Evolutionary conservation across 92 coral and sea anemone genomes (phyloP), one percentile per base, ranked within the genome.

Genomic region (Heteractis magnifica): DNA sequence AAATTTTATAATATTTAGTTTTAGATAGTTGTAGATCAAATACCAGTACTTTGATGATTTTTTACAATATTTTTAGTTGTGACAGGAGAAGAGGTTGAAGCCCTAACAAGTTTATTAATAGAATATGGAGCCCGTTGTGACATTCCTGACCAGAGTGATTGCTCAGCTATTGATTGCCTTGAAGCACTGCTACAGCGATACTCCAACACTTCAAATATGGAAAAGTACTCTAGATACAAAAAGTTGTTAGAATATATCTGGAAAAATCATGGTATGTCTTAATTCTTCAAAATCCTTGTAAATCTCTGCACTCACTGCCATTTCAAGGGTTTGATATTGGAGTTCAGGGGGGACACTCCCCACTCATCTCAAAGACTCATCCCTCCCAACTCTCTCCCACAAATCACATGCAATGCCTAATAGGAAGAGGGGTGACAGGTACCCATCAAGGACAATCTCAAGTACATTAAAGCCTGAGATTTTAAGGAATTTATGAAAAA

Each of bases 121-220:
- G 98, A 92, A 84, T 95, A 95, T 85, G 98, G 98, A 21, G 98
- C 98, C 15, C 81, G 90, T 8, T 85, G 89, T 76, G 92, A 89
- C 50, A 82, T 93, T 10, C 56, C 81, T 59, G 98, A 95, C 82
- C 88, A 91, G 75, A 90, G 73, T 14, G 93, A 90, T 41, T 86
- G 81, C 26, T 83, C 98, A 18, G 88, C 98, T n/a, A 82, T 86
- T 15, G 87, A 87, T 21, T 82, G 92, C 15, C 88, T 95, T 51
- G 93, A 93, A 56, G 87, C 90, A 26, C 76, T 92, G 85, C 65
- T 93, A 86, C 87, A 88, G 50, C 89, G 98, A 0, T 90, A 92
- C 56, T 89, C 93, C 56, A 88, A 83, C 77, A 83, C 85, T 3
- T 79, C 98, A 71, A 93, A 92, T 59, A 59, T 82, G 79, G 93